Evolutionary conservation across 2,888 invertebrate species (phyloP).

Genomic region (Ypsolopha scabrella): DNA sequence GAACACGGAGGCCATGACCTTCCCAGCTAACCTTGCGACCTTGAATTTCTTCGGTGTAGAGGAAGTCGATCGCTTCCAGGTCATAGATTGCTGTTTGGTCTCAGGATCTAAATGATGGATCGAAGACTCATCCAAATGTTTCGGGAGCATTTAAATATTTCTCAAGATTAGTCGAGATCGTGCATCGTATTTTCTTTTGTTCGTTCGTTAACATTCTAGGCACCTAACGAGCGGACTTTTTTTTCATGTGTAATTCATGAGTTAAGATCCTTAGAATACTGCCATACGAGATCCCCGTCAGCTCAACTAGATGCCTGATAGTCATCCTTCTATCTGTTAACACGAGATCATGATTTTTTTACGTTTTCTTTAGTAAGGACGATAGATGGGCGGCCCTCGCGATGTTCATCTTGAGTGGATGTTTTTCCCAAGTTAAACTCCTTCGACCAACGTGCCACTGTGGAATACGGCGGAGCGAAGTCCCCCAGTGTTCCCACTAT

Average conservation of each 20-base stretch:
- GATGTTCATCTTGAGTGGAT: slow-evolving; percentile 6
- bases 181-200: background rate
- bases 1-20: slow-evolving; percentile 12
- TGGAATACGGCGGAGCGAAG: slow-evolving; percentile 11
- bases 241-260: background rate
- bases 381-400: slow-evolving; percentile 8
- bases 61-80: background rate
- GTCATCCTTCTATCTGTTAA: slow-evolving; percentile 11
- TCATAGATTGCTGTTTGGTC: background rate
- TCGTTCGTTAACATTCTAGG: background rate
- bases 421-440: slow-evolving; percentile 12
- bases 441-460: slow-evolving; percentile 11
- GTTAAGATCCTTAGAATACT: background rate
- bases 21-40: slow-evolving; percentile 3
- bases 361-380: slow-evolving; percentile 7
- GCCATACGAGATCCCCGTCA: slow-evolving; percentile 9
- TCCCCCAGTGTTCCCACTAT: background rate
- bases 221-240: background rate
- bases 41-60: background rate
- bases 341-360: slow-evolving; percentile 5
- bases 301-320: slow-evolving; percentile 10
- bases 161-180: too few relatives aligned
- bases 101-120: background rate
- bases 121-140: background rate
- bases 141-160: background rate